These are phyloP conservation scores for Neocloeon triangulifer DNA, from an alignment of 1,140 invertebrate genomes.

Conservation along the genomic window DNA sequence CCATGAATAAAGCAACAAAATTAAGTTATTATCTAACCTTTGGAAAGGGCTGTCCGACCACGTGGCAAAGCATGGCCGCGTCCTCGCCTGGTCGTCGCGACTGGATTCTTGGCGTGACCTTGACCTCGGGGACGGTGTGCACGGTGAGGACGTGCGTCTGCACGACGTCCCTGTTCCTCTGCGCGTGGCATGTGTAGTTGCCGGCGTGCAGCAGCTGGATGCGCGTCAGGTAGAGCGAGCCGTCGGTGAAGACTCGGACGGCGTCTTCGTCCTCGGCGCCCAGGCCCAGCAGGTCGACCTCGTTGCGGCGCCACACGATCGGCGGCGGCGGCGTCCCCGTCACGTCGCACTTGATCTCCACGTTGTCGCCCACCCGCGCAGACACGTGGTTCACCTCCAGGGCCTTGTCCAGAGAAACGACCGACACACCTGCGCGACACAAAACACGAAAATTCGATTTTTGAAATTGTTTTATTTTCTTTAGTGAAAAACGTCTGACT, in stretches of 20 bases:
- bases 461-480: no score
- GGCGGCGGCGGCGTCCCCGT: constrained; percentile 42
- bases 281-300: constrained; percentile 34
- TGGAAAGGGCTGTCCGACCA: constrained; percentile 42
- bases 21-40: no score
- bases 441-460: no score
- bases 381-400: constrained; percentile 43
- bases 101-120: constrained; percentile 40
- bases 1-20: not conserved
- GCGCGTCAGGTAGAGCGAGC: constrained; percentile 48
- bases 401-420: constrained; percentile 47
- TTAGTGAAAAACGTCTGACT: no score
- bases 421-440: constrained; percentile 44
- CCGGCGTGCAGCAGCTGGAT: constrained; percentile 54
- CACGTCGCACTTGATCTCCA: constrained; percentile 60
- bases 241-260: constrained; percentile 45
- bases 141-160: constrained; percentile 54
- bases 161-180: constrained; percentile 45
- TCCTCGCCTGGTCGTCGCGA: constrained; percentile 38
- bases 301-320: constrained; percentile 48
- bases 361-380: constrained; percentile 48
- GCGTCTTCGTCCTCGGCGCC: no score
- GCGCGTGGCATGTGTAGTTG: constrained; percentile 60
- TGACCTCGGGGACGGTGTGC: constrained; percentile 44
- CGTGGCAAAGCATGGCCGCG: constrained; percentile 42